Evolutionary conservation across 2,113 vertebrate species (phyloP), one percentile per base, ranked within the genome.

Genomic region (Arvicanthis niloticus): DNA sequence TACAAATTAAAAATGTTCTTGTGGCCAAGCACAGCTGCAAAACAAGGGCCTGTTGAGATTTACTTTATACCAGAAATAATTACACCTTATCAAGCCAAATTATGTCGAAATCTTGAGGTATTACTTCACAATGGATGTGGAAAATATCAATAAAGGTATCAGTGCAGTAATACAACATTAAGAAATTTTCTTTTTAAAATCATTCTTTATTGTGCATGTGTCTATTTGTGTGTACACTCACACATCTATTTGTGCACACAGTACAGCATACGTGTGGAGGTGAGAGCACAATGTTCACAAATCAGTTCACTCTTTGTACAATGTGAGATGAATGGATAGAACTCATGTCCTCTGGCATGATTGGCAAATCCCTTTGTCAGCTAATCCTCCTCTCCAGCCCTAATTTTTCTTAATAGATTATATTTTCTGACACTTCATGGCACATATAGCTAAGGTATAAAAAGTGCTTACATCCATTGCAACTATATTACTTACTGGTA

Each of bases 301-400:
- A 3, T 7, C 7, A 19, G 13, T 45, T 19, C n/a, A 42, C 15
- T 65, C 15, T 45, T 45, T 45, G 26, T 15, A 42, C 82, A 85
- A 7, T 31, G 58, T 31, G 58, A 16, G 15, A 29, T 65, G 24
- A 4, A 65, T 26, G 31, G 26, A 85, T 19, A 0, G 8, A 65
- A 31, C n/a, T 29, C 16, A 19, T 2, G 1, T 65, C 16, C 16
- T 31, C 15, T 3, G 1, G 0, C 31, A 65, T 65, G 26, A 65
- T 1, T 6, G 7, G 24, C 16, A 3, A 65, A 10, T 45, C 16
- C 26, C 40, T 31, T 65, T 45, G 26, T 45, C 40, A 42, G 13
- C 13, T 10, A 19, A 31, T 16, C 4, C 2, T 62, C 31, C 37
- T 29, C 13, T 3, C 8, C 24, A 45, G 15, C 0, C 62, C 40